A percentile compares a stretch with the other conserved stretches of the same genome.
phyloP scores from a whole-genome alignment of 2,797 vertebrate genomes.

The Phaenicophaeus curvirostris region DNA sequence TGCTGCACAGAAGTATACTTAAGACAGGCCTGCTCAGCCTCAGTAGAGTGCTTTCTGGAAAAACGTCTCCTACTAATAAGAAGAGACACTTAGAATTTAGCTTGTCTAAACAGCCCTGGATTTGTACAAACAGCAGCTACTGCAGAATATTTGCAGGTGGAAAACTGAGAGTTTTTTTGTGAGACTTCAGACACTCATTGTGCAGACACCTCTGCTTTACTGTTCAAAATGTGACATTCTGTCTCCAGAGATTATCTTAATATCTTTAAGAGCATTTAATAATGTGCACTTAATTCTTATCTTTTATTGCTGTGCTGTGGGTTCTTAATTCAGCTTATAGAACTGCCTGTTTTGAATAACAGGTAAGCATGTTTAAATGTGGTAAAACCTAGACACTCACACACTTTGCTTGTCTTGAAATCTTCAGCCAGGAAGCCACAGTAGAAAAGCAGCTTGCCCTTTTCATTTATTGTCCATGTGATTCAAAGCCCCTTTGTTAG shows the following conservation, averaged over 20 bases:
- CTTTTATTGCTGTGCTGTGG: background rate
- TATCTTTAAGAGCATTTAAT: background rate
- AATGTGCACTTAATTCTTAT: background rate
- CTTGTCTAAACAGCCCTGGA: background rate
- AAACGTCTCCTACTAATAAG: background rate
- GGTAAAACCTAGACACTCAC: slow-evolving; percentile 11
- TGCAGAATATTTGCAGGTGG: background rate
- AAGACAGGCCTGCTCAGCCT: background rate
- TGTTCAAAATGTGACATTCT: background rate
- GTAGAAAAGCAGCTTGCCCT: background rate
- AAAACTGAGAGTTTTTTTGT: background rate
- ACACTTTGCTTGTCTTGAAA: slow-evolving; percentile 4
- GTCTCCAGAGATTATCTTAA: background rate
- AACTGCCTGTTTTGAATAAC: background rate
- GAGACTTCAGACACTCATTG: background rate
- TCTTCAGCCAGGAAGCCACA: background rate
- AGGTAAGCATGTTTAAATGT: background rate
- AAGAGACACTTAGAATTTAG: background rate
- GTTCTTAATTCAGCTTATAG: slow-evolving; percentile 16
- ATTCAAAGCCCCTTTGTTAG: background rate
- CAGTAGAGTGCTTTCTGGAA: background rate
- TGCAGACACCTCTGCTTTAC: background rate
- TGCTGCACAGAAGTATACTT: background rate
- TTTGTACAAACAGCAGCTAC: background rate
- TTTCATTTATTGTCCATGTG: background rate